Conservation (phyloP, 1,140 invertebrate species). For the Drosophila kikkawai region DNA sequence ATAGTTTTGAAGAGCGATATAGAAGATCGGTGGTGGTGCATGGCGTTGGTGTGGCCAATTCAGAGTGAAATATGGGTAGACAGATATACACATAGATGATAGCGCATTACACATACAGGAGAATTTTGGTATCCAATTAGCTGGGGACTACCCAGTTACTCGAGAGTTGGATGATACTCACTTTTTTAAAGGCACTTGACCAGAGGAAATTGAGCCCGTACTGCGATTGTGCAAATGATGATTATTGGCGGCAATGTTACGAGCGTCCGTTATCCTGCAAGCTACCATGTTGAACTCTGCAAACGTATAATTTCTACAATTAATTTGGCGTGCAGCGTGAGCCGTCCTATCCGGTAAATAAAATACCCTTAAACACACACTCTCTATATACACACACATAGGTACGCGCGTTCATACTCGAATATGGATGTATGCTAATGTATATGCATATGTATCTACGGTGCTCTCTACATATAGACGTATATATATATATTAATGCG, state of each 20-base stretch:
- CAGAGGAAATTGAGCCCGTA: conserved; percentile 88
- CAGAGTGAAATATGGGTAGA: conserved; percentile 43
- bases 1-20: conserved; percentile 27
- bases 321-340: conserved; percentile 86
- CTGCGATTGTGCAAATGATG: conserved; percentile 85
- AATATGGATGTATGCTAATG: conserved; percentile 33
- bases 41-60: conserved; percentile 56
- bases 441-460: conserved; percentile 40
- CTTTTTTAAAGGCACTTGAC: conserved; percentile 99
- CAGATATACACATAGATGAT: conserved; percentile 36
- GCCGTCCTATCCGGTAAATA: conserved; percentile 84
- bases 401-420: conserved; percentile 24
- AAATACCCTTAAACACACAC: conserved; percentile 72
- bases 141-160: background rate
- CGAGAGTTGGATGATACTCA: conserved; percentile 87
- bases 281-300: conserved; percentile 99
- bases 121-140: conserved; percentile 2
- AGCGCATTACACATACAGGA: conserved; percentile 15
- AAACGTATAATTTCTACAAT: conserved; percentile 90
- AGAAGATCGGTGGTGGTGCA: conserved; percentile 38
- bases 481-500: conserved; percentile 41
- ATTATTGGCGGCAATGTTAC: conserved; percentile 92
- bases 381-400: conserved; percentile 51
- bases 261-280: conserved; percentile 95
- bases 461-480: conserved; percentile 58